Evolutionary conservation across 2,113 vertebrate species (phyloP).

Genomic region (Nycticorax nycticorax): DNA sequence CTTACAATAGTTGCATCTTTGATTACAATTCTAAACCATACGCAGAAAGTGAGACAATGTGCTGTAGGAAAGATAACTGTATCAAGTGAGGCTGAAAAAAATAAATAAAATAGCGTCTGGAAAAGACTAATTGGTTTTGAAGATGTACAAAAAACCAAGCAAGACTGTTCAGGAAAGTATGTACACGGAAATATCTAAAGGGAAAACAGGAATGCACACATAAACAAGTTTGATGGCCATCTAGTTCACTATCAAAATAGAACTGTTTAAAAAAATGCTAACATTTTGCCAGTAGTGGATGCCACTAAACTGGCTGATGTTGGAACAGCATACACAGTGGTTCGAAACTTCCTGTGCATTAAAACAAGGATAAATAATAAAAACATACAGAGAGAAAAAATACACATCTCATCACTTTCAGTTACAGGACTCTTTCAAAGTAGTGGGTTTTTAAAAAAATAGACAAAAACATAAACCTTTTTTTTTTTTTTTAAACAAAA

Average conservation of each 20-base stretch:
- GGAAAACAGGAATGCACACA: background rate
- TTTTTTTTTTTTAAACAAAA: background rate
- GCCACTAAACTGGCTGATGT: background rate
- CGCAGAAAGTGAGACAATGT: background rate
- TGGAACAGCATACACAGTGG: background rate
- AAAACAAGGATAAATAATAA: background rate
- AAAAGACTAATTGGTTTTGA: background rate
- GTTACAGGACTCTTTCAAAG: background rate
- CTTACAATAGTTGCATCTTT: background rate
- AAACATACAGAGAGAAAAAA: background rate
- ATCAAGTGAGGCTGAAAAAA: background rate
- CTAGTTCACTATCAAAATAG: background rate
- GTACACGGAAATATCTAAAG: background rate
- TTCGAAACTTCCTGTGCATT: background rate
- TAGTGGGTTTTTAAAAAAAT: background rate
- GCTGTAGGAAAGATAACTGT: background rate
- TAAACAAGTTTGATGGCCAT: background rate
- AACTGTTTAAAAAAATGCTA: background rate
- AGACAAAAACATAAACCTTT: background rate
- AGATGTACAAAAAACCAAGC: background rate
- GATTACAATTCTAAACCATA: background rate
- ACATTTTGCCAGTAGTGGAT: background rate
- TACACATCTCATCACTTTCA: background rate
- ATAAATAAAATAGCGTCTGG: background rate
- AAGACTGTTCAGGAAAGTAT: background rate